A percentile compares a stretch with the other conserved stretches of the same genome.
phyloP scores from a whole-genome alignment of 2,888 invertebrate species.

The Oscheius myriophilus region DNA sequence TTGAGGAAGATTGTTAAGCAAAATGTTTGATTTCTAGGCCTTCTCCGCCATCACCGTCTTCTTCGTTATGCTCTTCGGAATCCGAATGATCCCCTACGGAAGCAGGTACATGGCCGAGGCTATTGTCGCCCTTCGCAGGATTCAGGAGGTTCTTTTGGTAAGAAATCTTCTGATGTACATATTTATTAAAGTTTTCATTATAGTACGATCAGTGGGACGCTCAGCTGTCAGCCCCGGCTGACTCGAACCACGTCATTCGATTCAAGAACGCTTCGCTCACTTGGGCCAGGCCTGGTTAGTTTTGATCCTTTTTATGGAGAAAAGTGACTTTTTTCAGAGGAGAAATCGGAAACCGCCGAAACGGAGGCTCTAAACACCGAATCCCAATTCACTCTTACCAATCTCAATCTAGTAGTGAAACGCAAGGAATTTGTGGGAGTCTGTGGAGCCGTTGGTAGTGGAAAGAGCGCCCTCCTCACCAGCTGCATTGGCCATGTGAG shows the following conservation, averaged over 20 bases:
- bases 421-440: slow-evolving; percentile 75
- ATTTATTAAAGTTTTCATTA: slow-evolving; percentile 41
- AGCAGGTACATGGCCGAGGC: slow-evolving; percentile 71
- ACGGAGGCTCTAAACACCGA: slow-evolving; percentile 6
- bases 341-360: slow-evolving; percentile 10
- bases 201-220: slow-evolving; percentile 73
- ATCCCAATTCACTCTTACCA: slow-evolving; percentile 31
- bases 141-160: slow-evolving; percentile 65
- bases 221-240: slow-evolving; percentile 72
- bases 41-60: slow-evolving; percentile 73
- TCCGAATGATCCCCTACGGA: slow-evolving; percentile 72
- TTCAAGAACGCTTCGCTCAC: slow-evolving; percentile 75
- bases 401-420: slow-evolving; percentile 45
- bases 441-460: slow-evolving; percentile 76
- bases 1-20: neutral
- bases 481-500: slow-evolving; percentile 75
- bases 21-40: slow-evolving; percentile 70
- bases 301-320: neutral
- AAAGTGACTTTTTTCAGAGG: slow-evolving; percentile 3
- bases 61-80: slow-evolving; percentile 73
- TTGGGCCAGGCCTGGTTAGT: slow-evolving; percentile 67
- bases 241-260: slow-evolving; percentile 74
- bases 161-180: neutral
- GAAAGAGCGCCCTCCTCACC: slow-evolving; percentile 76
- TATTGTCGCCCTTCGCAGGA: slow-evolving; percentile 70